Evolutionary conservation across 1,140 invertebrate genomes (phyloP).

Genomic region (Anoplolepis gracilipes): DNA sequence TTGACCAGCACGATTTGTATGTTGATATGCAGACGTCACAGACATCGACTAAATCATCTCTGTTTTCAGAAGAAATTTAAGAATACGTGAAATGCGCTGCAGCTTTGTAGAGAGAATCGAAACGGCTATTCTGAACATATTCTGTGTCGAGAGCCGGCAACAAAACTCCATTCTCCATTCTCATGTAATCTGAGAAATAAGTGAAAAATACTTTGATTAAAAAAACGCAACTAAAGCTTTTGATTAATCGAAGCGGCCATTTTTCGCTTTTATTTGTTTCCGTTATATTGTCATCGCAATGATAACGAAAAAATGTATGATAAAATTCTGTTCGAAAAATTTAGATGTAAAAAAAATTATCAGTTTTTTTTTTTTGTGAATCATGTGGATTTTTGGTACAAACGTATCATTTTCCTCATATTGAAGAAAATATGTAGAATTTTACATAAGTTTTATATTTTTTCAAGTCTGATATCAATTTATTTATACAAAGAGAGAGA

Average conservation of each 20-base stretch:
- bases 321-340: background rate
- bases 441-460: background rate
- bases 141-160: background rate
- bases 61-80: constrained; percentile 39
- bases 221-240: constrained; percentile 4
- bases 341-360: background rate
- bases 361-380: too few species aligned
- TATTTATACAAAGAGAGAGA: background rate
- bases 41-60: background rate
- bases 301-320: background rate
- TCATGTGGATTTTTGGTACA: too few species aligned
- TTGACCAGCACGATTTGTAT: constrained; percentile 28
- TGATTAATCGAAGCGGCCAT: constrained; percentile 15
- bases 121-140: constrained; percentile 10
- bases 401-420: too few species aligned
- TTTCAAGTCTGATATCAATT: background rate
- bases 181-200: constrained; percentile 34
- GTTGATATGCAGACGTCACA: constrained; percentile 3
- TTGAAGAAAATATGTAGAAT: background rate
- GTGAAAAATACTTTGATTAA: constrained; percentile 40
- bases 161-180: background rate
- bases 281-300: constrained; percentile 2
- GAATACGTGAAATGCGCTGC: constrained; percentile 7
- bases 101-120: constrained; percentile 13
- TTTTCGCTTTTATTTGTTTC: constrained; percentile 25